Base-by-base conservation (phyloP, 2,113 vertebrate species). In the Thryonomys swinderianus region DNA sequence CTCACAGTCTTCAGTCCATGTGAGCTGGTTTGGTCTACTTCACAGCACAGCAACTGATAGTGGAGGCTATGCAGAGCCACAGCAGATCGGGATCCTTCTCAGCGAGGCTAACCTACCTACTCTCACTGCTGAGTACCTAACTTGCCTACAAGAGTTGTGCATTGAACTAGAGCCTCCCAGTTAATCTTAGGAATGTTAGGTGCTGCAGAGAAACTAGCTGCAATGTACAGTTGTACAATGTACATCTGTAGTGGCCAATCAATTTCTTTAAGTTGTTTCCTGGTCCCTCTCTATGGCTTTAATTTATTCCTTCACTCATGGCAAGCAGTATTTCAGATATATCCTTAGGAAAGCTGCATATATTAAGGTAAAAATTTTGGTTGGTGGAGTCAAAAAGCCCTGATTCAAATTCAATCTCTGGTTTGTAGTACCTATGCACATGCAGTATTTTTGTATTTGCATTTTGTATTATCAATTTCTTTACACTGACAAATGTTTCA, bases 141-240 rank as follows among this genome's bases (percentile, higher is more conserved):
- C 34, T 67, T 71, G 37, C 37, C 37, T 40, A 71, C 37, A 71
- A 71, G 7, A 69, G 37, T 20, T 79, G 32, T 37, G 8, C 59
- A 37, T 84, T 94, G 64, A 13, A 9, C 71, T 55, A 21, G 34
- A 88, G n/a, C 5, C 51, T 59, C 20, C 32, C 37, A 84, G 23
- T 20, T 25, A 78, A 40, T 79, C 55, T 79, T 55, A 91, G 66
- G 85, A 96, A 80, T 80, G 53, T n/a, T 80, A 71, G 91, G 71
- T 40, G n/a, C 20, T 20, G 2, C 32, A 80, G 25, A 93, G 81
- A 93, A 85, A 73, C 18, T 7, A 85, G 73, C 55, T n/a, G n/a
- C n/a, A n/a, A n/a, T n/a, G n/a, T n/a, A n/a, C n/a, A n/a, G 57
- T 80, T 18, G 80, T 53, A 64, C 13, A 71, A 95, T 57, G 3